Percentiles rank a stretch among this genome's conserved stretches.
Evolutionary conservation across 2,113 vertebrate genomes (phyloP).

Genomic region (Turdus rufiventris): DNA sequence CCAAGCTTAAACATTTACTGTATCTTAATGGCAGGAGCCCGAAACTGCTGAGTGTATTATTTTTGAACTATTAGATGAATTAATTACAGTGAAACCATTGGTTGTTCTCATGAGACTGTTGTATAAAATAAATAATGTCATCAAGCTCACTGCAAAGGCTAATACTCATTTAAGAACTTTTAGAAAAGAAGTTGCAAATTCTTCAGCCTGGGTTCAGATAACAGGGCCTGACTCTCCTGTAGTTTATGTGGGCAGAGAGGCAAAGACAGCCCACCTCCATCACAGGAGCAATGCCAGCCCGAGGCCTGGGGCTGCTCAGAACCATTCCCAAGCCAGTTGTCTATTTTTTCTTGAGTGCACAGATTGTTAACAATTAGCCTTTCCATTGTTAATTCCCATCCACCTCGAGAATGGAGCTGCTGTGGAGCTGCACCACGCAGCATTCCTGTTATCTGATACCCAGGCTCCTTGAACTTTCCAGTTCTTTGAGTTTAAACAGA

Average conservation of each 20-base stretch:
- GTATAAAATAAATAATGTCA: not conserved
- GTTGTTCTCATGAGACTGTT: not conserved
- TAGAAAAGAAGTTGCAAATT: not conserved
- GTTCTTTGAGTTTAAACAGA: conserved; percentile 63
- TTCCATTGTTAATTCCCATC: not conserved
- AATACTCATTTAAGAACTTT: not conserved
- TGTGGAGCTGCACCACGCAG: not conserved
- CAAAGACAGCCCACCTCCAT: not conserved
- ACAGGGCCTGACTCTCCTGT: not conserved
- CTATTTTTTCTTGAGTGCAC: not conserved
- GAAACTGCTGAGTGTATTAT: not conserved
- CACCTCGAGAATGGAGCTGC: not conserved
- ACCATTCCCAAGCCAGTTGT: not conserved
- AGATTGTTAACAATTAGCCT: not conserved
- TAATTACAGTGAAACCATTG: conserved; percentile 23
- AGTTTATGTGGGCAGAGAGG: not conserved
- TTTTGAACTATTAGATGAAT: not conserved
- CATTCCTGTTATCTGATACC: conserved; percentile 48
- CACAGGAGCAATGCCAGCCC: not conserved
- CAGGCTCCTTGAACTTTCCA: conserved; percentile 25
- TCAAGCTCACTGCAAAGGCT: not conserved
- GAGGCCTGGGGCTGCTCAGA: not conserved
- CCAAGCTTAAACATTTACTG: not conserved
- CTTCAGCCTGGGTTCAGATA: not conserved
- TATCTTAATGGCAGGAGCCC: not conserved